Evolutionary conservation across 2,797 vertebrate species (phyloP).

Genomic region (Anabas testudineus): DNA sequence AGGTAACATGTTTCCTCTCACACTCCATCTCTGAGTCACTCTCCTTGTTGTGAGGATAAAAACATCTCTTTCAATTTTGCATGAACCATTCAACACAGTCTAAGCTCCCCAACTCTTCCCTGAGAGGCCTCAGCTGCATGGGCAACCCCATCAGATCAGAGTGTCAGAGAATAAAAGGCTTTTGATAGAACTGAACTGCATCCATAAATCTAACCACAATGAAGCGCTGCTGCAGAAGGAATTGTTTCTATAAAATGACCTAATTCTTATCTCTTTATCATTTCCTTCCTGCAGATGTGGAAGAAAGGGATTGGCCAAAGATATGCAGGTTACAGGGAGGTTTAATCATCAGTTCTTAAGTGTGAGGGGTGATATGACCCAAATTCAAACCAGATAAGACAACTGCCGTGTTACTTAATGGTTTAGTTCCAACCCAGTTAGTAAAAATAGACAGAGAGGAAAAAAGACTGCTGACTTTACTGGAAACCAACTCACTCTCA

Average conservation of each 20-base stretch:
- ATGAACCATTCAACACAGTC: conserved; percentile 18
- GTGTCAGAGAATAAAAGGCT: conserved; percentile 31
- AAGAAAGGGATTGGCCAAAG: conserved; percentile 16
- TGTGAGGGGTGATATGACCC: conserved; percentile 45
- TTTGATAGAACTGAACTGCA: conserved; percentile 41
- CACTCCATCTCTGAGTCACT: conserved; percentile 20
- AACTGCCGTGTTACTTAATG: conserved; percentile 51
- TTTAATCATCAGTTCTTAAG: conserved; percentile 13
- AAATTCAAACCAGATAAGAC: conserved; percentile 44
- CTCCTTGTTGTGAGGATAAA: conserved; percentile 21
- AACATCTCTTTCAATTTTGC: conserved; percentile 40
- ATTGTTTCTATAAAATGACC: conserved; percentile 21
- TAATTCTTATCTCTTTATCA: conserved; percentile 34
- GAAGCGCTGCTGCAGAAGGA: conserved; percentile 20
- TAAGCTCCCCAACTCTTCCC: conserved; percentile 58
- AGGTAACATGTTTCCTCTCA: conserved; percentile 18
- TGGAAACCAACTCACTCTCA: not conserved
- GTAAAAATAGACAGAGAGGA: conserved; percentile 51
- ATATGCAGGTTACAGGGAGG: conserved; percentile 21
- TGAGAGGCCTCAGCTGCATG: conserved; percentile 22
- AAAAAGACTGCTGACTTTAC: conserved; percentile 24
- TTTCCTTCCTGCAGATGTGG: conserved; percentile 28
- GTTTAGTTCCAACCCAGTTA: conserved; percentile 72
- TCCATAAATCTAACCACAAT: conserved; percentile 39
- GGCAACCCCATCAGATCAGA: conserved; percentile 39